Evolutionary conservation across 2,113 vertebrate species (phyloP).

Genomic region (Laticauda laticaudata): DNA sequence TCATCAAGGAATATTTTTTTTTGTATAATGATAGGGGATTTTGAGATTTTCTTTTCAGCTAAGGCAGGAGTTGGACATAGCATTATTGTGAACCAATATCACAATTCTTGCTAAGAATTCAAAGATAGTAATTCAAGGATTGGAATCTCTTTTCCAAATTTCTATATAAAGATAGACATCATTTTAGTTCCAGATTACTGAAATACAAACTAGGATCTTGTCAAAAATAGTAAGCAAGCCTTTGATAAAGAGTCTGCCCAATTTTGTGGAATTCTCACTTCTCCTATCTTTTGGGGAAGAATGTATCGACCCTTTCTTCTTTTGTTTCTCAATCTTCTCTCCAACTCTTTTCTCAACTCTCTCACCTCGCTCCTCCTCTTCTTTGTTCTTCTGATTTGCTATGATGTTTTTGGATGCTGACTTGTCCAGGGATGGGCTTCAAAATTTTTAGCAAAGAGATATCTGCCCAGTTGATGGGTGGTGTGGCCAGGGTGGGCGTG

Average conservation of each 20-base stretch:
- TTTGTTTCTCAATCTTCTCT: background rate
- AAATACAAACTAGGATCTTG: background rate
- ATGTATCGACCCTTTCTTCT: too few relatives aligned
- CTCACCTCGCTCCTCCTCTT: background rate
- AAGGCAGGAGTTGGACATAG: background rate
- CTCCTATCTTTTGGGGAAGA: too few relatives aligned
- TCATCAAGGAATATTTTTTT: background rate
- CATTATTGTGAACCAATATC: background rate
- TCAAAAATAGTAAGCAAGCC: background rate
- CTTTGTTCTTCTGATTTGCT: background rate
- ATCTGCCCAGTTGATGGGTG: too few relatives aligned
- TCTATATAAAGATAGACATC: background rate
- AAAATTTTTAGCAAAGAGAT: too few relatives aligned
- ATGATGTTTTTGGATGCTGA: background rate
- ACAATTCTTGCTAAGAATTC: background rate
- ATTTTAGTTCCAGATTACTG: background rate
- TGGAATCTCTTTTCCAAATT: background rate
- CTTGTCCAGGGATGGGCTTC: background rate
- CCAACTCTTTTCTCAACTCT: background rate
- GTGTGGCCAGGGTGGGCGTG: too few relatives aligned
- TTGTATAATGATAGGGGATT: background rate
- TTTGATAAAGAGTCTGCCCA: background rate
- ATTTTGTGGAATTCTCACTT: background rate
- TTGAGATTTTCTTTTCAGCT: background rate
- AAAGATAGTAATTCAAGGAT: background rate